These are phyloP conservation scores for Steatocranus sp. DNA, from an alignment of 2,797 vertebrate genomes.

Conservation along the genomic window DNA sequence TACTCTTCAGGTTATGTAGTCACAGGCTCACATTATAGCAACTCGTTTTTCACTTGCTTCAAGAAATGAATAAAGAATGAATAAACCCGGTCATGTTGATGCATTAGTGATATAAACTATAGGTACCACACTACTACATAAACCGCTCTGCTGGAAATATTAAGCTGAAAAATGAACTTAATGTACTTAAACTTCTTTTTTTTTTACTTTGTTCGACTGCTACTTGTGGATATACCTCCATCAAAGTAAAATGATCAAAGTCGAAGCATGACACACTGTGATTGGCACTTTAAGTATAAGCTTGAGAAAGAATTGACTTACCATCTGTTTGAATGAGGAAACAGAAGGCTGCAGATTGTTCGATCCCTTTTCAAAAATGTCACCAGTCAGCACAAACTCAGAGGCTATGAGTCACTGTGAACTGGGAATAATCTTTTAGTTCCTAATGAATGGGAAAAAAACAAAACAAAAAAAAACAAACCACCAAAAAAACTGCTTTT, in stretches of 20 bases:
- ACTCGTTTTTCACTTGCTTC: neutral
- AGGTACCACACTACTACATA: neutral
- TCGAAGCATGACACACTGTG: neutral
- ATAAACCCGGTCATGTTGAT: neutral
- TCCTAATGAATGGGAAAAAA: accelerated
- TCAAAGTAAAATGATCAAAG: neutral
- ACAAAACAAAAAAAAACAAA: neutral
- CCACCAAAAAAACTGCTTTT: neutral
- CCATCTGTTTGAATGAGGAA: neutral
- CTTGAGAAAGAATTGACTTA: neutral
- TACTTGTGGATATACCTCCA: neutral
- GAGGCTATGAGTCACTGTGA: neutral
- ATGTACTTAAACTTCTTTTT: neutral
- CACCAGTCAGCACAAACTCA: neutral
- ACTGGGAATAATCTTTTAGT: neutral
- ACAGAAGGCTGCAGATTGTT: neutral
- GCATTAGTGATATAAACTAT: neutral
- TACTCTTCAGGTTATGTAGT: neutral
- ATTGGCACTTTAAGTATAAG: neutral
- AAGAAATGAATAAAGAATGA: neutral
- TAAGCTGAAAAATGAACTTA: neutral
- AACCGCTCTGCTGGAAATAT: neutral
- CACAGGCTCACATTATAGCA: neutral
- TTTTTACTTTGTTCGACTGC: neutral
- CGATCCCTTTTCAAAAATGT: neutral